Evolutionary conservation across 2,113 vertebrate species (phyloP), one percentile per base, ranked within the genome.

Genomic region (Meleagris gallopavo): DNA sequence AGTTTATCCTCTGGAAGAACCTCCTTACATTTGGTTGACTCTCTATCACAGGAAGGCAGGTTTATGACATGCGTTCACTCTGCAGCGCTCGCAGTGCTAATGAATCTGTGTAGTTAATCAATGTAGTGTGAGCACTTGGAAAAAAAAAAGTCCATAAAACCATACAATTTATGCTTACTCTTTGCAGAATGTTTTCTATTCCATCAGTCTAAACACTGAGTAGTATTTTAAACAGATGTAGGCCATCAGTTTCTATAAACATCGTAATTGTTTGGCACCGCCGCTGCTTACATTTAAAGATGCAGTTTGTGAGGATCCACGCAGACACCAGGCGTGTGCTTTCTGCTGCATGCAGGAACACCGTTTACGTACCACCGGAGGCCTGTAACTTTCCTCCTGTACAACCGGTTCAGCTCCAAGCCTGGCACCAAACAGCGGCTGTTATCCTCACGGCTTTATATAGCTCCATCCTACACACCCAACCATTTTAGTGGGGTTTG

Each of bases 221-320:
- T 94, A 96, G 85, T 88, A 96, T 97, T 97, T 96, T 92, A 89
- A 95, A 94, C 98, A 98, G 97, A 98, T 98, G 98, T 95, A 86
- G 96, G 89, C 77, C 91, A 89, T 98, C 97, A 95, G 87, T 95
- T 96, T 97, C 95, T 97, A 82, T 98, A 98, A 98, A 98, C 97
- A 97, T 82, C 0, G 15, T 97, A 97, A 97, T 97, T 97, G 97
- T 96, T 98, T 98, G 98, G 98, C 98, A 97, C 93, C 72, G 61
- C 89, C 4, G 43, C 17, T 93, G 97, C 97, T 98, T 98, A 97
- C 70, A 61, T 78, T 76, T 85, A 96, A 93, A 96, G 96, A 96
- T 86, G 89, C 93, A 93, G 86, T 97, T 97, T 97, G 89, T 84
- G 93, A 90, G 84, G 88, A 93, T 95, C 92, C 10, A 36, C 93